Evolutionary conservation across 2,888 invertebrate species (phyloP).

Genomic region (Sympetrum striolatum): DNA sequence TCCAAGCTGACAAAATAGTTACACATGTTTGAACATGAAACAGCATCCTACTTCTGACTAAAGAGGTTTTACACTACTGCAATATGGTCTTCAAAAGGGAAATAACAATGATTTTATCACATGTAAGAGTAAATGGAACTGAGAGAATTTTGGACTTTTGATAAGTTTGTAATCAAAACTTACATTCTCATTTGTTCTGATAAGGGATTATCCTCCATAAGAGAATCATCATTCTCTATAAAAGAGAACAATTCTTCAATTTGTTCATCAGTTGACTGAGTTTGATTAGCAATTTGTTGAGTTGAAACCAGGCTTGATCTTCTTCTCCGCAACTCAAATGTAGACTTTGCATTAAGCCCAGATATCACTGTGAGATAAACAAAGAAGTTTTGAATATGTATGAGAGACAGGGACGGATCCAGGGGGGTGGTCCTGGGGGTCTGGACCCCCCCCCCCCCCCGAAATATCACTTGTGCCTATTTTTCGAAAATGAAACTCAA

Average conservation of each 20-base stretch:
- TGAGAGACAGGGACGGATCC: too few species aligned
- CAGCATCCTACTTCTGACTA: too few species aligned
- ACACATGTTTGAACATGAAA: too few species aligned
- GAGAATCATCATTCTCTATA: constrained; percentile 69
- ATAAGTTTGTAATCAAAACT: constrained; percentile 32
- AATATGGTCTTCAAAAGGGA: too few species aligned
- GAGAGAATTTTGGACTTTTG: background rate
- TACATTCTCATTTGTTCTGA: constrained; percentile 70
- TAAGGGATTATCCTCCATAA: constrained; percentile 71
- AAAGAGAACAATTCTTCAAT: constrained; percentile 69
- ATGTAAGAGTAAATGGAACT: too few species aligned
- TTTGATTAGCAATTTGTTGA: background rate
- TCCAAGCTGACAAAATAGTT: too few species aligned
- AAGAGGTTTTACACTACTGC: too few species aligned
- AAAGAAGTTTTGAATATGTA: background rate
- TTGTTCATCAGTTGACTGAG: constrained; percentile 58
- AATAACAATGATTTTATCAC: too few species aligned
- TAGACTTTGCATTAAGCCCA: background rate
- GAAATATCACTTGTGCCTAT: too few species aligned
- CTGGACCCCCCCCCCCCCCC: too few species aligned
- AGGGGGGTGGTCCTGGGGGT: too few species aligned
- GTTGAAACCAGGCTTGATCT: background rate
- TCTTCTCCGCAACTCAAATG: background rate
- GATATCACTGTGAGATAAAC: background rate
- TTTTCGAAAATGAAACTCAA: too few species aligned